Evolutionary conservation across 2,797 vertebrate species (phyloP).

Genomic region (Parauchenoglanis punctatus): DNA sequence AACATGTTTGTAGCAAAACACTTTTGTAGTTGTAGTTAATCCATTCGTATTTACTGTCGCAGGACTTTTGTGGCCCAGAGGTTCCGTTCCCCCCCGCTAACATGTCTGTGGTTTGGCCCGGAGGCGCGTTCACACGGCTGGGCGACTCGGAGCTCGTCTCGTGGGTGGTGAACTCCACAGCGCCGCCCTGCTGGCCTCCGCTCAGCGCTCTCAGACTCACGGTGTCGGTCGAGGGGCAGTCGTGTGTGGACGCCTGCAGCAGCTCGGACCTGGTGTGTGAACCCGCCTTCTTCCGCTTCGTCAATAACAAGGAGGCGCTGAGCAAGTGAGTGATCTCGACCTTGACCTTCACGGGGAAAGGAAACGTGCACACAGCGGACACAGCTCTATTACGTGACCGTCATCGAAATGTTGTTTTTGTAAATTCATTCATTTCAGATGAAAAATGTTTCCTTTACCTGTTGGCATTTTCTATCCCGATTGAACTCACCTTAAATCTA

Average conservation of each 20-base stretch:
- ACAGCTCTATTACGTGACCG: not conserved
- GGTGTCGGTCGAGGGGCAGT: conserved; percentile 76
- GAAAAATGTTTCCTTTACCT: not conserved
- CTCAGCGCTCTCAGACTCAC: conserved; percentile 80
- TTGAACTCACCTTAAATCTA: not conserved
- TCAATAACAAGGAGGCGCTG: conserved; percentile 89
- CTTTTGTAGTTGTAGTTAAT: not conserved
- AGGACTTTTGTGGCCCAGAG: conserved; percentile 78
- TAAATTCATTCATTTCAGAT: not conserved
- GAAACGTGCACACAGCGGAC: not conserved
- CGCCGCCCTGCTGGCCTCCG: conserved; percentile 82
- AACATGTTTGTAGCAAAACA: not conserved
- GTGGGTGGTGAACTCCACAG: conserved; percentile 77
- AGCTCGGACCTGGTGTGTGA: conserved; percentile 84
- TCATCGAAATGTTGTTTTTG: not conserved
- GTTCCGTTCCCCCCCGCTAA: conserved; percentile 68
- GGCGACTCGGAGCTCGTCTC: conserved; percentile 80
- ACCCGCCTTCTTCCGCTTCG: conserved; percentile 88
- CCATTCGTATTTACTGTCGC: not conserved
- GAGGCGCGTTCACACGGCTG: conserved; percentile 73
- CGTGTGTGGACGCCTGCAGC: conserved; percentile 86
- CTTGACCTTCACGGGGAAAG: not conserved
- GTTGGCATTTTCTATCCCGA: not conserved
- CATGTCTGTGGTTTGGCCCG: conserved; percentile 64
- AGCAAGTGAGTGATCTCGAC: conserved; percentile 78